Base-by-base conservation (phyloP, 2,888 invertebrate species). In the Agrotis ipsilon region DNA sequence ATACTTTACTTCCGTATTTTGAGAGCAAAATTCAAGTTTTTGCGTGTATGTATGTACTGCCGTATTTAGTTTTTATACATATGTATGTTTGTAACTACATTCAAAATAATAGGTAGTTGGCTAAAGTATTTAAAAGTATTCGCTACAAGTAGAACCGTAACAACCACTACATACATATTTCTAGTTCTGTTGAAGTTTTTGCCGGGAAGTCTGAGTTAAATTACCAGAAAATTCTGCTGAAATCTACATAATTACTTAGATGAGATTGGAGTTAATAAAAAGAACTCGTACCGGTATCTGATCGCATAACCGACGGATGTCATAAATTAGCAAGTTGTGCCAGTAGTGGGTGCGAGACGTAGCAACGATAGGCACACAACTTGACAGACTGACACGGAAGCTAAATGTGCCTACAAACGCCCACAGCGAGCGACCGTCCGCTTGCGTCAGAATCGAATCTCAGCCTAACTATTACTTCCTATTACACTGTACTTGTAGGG, bases 391-490 rank as follows among this genome's bases (percentile, higher is more conserved):
- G 83, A 89, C 84, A 86, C 90, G 92, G 91, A 92, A 91, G 87
- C 86, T 81, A 70, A 76, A 76, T 74, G 80, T 82, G 76, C 80
- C 75, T 82, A 82, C 83, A 78, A 83, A 86, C 86, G 85, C 90
- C 88, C 84, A 89, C 88, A 80, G 77, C 68, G 57, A 73, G 77
- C 68, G 57, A 73, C 69, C 74, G 73, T 75, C 68, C 77, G 87
- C 83, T 91, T 91, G 86, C 91, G 92, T 90, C 91, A 91, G 83
- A 85, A 84, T 87, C 86, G 84, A 88, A 90, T 88, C 84, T 86
- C 78, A 86, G 68, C 75, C 70, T 72, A 72, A 83, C 83, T 87
- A 84, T 84, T 87, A 87, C 89, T 91, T 91, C 91, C 91, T 91
- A 89, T 86, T 89, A 83, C 82, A 81, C 59, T 59, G 68, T 61